Evolutionary conservation across 2,113 vertebrate genomes (phyloP).

Genomic region (Malaclemys terrapin): DNA sequence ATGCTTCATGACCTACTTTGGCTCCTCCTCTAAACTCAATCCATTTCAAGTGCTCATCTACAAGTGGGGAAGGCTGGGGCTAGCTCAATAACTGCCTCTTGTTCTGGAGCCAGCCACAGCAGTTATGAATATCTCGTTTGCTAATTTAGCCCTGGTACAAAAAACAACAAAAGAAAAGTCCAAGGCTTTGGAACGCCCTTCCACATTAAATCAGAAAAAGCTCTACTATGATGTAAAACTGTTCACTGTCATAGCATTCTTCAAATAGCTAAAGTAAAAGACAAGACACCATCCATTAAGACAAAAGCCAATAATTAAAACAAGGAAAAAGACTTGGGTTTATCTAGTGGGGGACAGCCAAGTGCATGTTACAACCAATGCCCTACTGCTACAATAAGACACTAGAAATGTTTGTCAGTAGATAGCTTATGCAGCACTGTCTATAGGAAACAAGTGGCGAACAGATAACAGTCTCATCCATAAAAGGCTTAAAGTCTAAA

Average conservation of each 20-base stretch:
- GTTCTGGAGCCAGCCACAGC: not conserved
- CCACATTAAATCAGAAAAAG: constrained; percentile 20
- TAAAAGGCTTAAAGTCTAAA: not conserved
- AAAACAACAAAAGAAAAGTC: not conserved
- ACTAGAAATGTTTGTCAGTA: not conserved
- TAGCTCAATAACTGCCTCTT: not conserved
- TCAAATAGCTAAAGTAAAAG: not conserved
- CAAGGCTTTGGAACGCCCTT: not conserved
- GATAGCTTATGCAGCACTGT: constrained; percentile 1
- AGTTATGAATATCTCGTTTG: not conserved
- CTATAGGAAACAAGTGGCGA: not conserved
- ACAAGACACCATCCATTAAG: no score
- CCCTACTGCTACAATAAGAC: not conserved
- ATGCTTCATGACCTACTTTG: rapidly evolving
- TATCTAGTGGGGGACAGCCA: no score
- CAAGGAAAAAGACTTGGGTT: not conserved
- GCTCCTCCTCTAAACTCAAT: not conserved
- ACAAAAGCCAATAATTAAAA: not conserved
- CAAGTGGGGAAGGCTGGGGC: not conserved
- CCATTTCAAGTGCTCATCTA: not conserved
- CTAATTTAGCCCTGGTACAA: not conserved
- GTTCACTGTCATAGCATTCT: not conserved
- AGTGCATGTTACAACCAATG: not conserved
- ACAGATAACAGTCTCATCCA: not conserved
- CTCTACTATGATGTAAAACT: not conserved